phyloP scores from a whole-genome alignment of 1,140 invertebrate species.

The Diorhabda elongata region DNA sequence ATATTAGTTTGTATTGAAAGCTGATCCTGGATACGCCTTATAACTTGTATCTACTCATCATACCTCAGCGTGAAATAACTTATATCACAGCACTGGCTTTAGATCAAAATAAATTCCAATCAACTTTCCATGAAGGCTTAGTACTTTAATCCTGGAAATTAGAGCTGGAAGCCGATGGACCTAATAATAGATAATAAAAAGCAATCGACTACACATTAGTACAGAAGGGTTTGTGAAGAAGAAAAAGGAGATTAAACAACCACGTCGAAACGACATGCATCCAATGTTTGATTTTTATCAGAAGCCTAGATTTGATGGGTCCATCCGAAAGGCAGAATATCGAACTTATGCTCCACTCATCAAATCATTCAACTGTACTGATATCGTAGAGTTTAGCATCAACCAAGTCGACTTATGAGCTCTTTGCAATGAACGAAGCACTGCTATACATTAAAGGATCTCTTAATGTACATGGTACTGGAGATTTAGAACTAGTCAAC shows the following conservation, averaged over 20 bases:
- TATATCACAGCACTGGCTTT: conserved; percentile 26
- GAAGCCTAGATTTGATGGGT: conserved; percentile 7
- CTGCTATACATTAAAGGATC: conserved; percentile 10
- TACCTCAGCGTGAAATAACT: conserved; percentile 15
- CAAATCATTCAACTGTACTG: conserved; percentile 18
- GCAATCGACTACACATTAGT: too few relatives aligned
- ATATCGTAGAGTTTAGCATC: conserved; percentile 20
- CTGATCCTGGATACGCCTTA: conserved; percentile 23
- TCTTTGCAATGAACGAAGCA: conserved; percentile 7
- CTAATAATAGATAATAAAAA: too few relatives aligned
- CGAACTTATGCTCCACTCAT: conserved; percentile 16
- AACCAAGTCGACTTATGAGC: conserved; percentile 12
- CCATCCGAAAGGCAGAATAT: conserved; percentile 15
- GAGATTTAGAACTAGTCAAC: background rate
- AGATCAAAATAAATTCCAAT: conserved; percentile 25
- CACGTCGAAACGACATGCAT: background rate
- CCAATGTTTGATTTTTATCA: conserved; percentile 19
- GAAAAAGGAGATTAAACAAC: too few relatives aligned
- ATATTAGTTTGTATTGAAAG: conserved; percentile 25
- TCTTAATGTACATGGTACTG: conserved; percentile 4
- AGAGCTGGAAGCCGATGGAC: too few relatives aligned
- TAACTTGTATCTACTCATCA: conserved; percentile 19
- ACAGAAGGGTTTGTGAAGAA: too few relatives aligned
- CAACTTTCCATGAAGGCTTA: conserved; percentile 10
- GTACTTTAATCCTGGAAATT: background rate